Conservation (phyloP, 2,888 invertebrate species). For the Vesta saturnalis region DNA sequence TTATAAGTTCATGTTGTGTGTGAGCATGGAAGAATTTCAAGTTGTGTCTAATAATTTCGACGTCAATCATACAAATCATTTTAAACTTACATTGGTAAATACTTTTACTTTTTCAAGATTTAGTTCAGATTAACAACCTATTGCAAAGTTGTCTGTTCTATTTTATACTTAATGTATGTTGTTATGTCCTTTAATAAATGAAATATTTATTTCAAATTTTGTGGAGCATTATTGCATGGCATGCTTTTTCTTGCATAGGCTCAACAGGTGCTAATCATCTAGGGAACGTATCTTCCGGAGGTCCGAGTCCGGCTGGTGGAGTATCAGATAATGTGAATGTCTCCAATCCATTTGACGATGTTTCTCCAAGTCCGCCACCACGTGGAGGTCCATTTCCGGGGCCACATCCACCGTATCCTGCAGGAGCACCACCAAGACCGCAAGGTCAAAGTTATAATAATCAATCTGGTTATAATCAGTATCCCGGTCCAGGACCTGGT, state of each 20-base stretch:
- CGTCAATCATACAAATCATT: too few species aligned
- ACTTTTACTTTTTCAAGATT: too few species aligned
- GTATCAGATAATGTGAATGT: conserved; percentile 81
- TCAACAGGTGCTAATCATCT: conserved; percentile 61
- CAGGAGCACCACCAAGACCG: conserved; percentile 60
- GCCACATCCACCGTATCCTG: conserved; percentile 62
- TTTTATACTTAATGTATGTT: too few species aligned
- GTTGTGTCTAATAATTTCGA: too few species aligned
- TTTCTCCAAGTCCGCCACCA: conserved; percentile 65
- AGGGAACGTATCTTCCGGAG: conserved; percentile 59
- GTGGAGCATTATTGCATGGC: conserved; percentile 1
- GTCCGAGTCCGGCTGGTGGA: conserved; percentile 62
- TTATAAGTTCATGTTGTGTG: too few species aligned
- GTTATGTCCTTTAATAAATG: neutral
- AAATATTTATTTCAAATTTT: neutral
- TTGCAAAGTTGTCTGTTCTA: too few species aligned
- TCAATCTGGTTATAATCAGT: conserved; percentile 71
- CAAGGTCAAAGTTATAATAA: conserved; percentile 67
- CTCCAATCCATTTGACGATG: conserved; percentile 88
- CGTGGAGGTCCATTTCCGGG: conserved; percentile 59
- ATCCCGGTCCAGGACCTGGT: conserved; percentile 69
- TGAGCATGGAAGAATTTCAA: too few species aligned
- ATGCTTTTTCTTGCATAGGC: conserved; percentile 47
- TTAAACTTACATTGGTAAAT: too few species aligned
- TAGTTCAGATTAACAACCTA: too few species aligned